Evolutionary conservation across 2,113 vertebrate species (phyloP).

Genomic region (Lathamus discolor): DNA sequence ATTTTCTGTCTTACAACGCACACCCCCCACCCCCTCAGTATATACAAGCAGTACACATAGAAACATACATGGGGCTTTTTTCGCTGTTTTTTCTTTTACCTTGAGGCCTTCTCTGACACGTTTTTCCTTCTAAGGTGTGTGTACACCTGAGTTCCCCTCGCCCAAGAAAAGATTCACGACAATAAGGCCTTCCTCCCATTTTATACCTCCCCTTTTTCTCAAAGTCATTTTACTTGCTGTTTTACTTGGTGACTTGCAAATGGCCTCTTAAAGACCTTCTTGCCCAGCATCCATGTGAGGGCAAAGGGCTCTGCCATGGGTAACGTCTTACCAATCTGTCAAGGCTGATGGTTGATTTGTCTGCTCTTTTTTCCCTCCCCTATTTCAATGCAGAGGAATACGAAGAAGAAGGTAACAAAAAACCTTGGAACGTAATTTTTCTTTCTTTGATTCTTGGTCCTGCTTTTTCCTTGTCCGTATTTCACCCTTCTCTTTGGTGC

Average conservation of each 20-base stretch:
- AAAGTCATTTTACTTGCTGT: neutral
- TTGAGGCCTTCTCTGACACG: neutral
- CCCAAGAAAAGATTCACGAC: neutral
- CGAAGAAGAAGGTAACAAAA: conserved; percentile 90
- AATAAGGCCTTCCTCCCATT: rapidly evolving
- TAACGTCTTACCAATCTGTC: neutral
- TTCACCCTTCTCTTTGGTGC: conserved; percentile 53
- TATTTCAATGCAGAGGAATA: conserved; percentile 79
- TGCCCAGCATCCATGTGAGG: neutral
- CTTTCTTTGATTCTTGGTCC: neutral
- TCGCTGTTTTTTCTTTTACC: neutral
- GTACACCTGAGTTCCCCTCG: neutral
- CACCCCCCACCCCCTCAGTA: neutral
- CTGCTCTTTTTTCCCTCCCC: neutral
- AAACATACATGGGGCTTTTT: neutral
- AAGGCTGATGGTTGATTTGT: conserved; percentile 26
- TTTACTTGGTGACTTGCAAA: neutral
- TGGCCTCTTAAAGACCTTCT: neutral
- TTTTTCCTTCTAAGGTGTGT: rapidly evolving
- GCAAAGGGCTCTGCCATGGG: neutral
- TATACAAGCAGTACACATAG: neutral
- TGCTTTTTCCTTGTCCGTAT: conserved; percentile 45
- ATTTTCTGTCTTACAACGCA: neutral
- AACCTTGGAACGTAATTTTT: conserved; percentile 11
- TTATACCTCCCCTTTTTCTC: neutral